Evolutionary conservation across 2,797 vertebrate species (phyloP).

Genomic region (Xenops minutus): DNA sequence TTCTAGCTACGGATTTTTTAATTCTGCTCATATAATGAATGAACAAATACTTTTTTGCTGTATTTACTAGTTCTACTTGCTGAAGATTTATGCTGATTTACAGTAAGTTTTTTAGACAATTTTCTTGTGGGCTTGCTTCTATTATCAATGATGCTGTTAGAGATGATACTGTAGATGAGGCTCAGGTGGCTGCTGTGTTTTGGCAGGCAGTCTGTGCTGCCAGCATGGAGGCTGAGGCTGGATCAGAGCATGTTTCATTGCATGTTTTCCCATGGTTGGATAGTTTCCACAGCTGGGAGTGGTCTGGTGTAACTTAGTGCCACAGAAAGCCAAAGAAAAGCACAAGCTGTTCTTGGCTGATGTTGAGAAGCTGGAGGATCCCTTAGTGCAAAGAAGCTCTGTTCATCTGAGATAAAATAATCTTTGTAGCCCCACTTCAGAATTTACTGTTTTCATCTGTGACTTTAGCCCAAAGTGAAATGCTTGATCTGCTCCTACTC

Average conservation of each 20-base stretch:
- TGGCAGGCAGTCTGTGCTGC: not conserved
- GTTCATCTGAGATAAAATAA: not conserved
- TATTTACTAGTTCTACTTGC: not conserved
- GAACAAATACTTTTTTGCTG: not conserved
- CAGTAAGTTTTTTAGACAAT: not conserved
- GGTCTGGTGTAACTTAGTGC: not conserved
- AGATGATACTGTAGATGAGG: not conserved
- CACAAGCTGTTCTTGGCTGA: not conserved
- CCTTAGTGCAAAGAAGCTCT: not conserved
- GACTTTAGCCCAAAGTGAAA: not conserved
- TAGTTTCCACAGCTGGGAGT: not conserved
- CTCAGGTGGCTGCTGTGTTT: not conserved
- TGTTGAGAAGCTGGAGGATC: not conserved
- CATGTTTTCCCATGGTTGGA: fast-evolving
- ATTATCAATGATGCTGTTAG: not conserved
- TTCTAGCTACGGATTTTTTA: not conserved
- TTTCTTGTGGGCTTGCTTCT: not conserved
- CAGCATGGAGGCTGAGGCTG: not conserved
- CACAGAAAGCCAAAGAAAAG: not conserved
- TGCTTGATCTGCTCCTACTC: not conserved
- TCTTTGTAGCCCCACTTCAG: not conserved
- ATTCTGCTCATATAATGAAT: not conserved
- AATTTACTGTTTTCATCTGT: not conserved
- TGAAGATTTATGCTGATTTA: not conserved
- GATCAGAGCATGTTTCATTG: not conserved